phyloP scores from a whole-genome alignment of 2,888 invertebrate species.

The Amorpha juglandis region DNA sequence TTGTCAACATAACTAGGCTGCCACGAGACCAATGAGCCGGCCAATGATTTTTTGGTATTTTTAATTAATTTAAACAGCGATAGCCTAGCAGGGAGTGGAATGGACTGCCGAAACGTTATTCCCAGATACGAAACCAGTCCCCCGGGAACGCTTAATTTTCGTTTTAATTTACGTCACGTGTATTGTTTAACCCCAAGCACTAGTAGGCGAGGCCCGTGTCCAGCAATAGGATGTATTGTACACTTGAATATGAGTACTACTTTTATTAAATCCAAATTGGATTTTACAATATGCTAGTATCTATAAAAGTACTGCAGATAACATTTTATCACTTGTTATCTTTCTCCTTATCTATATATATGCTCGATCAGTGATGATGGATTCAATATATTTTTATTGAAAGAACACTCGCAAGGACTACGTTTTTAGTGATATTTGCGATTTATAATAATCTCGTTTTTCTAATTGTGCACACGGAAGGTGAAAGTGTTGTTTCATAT shows the following conservation, averaged over 20 bases:
- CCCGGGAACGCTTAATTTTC: too few relatives aligned
- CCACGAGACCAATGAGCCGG: too few relatives aligned
- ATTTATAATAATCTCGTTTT: background rate
- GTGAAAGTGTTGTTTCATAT: background rate
- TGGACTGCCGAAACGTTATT: too few relatives aligned
- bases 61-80: too few relatives aligned
- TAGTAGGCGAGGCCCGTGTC: too few relatives aligned
- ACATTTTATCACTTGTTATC: constrained; percentile 15
- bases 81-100: too few relatives aligned
- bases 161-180: too few relatives aligned
- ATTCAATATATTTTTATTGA: background rate
- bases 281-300: background rate
- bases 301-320: constrained; percentile 1
- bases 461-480: background rate
- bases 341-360: constrained; percentile 15
- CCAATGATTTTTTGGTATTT: too few relatives aligned
- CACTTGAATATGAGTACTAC: background rate
- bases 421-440: background rate
- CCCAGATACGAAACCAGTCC: too few relatives aligned
- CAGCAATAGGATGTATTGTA: too few relatives aligned
- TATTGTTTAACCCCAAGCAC: too few relatives aligned
- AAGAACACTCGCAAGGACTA: background rate
- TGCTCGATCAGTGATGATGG: background rate
- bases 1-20: too few relatives aligned
- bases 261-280: background rate